Percentiles rank a stretch among this genome's conserved stretches.
phyloP scores from a whole-genome alignment of 2,888 invertebrate genomes.

The Drosophila austrosaltans region DNA sequence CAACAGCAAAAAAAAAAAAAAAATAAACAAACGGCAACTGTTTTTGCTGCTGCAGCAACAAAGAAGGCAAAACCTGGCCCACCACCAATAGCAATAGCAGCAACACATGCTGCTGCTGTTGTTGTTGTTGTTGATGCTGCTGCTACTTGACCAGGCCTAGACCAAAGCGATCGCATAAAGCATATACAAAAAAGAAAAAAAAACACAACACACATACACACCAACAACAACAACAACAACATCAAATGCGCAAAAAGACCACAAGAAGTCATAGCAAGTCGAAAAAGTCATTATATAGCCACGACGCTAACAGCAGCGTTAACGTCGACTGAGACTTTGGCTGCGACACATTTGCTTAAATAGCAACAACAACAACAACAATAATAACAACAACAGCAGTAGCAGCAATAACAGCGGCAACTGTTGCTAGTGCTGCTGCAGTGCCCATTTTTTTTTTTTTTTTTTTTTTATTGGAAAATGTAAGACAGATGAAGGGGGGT shows the following conservation, averaged over 20 bases:
- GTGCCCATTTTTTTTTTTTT: constrained; percentile 55
- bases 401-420: constrained; percentile 39
- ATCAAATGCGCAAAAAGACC: constrained; percentile 52
- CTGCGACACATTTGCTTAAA: constrained; percentile 79
- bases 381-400: constrained; percentile 66
- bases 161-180: constrained; percentile 78
- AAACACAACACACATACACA: not conserved
- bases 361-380: constrained; percentile 65
- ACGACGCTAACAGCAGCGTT: constrained; percentile 34
- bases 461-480: constrained; percentile 71
- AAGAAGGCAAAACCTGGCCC: constrained; percentile 50
- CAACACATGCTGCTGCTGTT: constrained; percentile 53
- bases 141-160: constrained; percentile 65
- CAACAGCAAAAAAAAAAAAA: constrained; percentile 36
- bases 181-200: constrained; percentile 69
- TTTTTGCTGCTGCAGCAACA: constrained; percentile 53
- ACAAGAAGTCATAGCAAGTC: constrained; percentile 58
- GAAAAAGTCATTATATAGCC: constrained; percentile 74
- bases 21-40: constrained; percentile 49
- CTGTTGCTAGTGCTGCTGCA: constrained; percentile 44
- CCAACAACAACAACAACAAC: not conserved
- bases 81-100: constrained; percentile 44
- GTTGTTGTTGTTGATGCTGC: not conserved
- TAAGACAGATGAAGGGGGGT: constrained; percentile 39
- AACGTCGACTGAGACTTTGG: constrained; percentile 63